Conservation (phyloP, 2,888 invertebrate genomes). For the Tetheella fluctuosa region DNA sequence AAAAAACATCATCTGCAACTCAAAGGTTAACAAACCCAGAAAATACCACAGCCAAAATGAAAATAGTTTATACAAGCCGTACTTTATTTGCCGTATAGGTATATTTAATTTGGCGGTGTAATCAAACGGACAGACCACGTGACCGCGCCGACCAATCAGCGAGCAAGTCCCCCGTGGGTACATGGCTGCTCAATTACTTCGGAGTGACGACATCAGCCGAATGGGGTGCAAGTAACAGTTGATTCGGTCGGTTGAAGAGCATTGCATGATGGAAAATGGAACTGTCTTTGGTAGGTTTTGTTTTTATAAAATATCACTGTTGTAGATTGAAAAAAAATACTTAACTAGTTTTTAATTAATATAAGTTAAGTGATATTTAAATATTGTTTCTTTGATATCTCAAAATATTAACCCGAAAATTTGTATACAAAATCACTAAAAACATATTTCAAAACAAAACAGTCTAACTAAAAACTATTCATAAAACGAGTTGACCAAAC, state of each 20-base stretch:
- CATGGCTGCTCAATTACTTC: slow-evolving; percentile 42
- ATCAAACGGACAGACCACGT: slow-evolving; percentile 11
- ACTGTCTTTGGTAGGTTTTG: background rate
- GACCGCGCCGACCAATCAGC: slow-evolving; percentile 29
- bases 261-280: background rate
- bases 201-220: slow-evolving; percentile 7
- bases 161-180: slow-evolving; percentile 36
- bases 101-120: slow-evolving; percentile 13
- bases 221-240: background rate
- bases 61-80: slow-evolving; percentile 3
- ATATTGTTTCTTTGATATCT: too few relatives aligned
- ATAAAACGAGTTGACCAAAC: background rate
- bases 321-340: too few relatives aligned
- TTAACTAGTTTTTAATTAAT: too few relatives aligned
- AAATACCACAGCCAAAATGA: background rate
- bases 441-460: too few relatives aligned
- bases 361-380: too few relatives aligned
- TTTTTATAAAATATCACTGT: too few relatives aligned
- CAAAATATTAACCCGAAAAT: too few relatives aligned
- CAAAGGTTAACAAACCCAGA: background rate
- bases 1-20: background rate
- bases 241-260: background rate
- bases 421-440: too few relatives aligned
- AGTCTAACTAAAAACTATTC: background rate
- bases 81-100: slow-evolving; percentile 1